Base-by-base conservation (phyloP, 2,888 invertebrate species). In the Eupithecia tripunctaria region DNA sequence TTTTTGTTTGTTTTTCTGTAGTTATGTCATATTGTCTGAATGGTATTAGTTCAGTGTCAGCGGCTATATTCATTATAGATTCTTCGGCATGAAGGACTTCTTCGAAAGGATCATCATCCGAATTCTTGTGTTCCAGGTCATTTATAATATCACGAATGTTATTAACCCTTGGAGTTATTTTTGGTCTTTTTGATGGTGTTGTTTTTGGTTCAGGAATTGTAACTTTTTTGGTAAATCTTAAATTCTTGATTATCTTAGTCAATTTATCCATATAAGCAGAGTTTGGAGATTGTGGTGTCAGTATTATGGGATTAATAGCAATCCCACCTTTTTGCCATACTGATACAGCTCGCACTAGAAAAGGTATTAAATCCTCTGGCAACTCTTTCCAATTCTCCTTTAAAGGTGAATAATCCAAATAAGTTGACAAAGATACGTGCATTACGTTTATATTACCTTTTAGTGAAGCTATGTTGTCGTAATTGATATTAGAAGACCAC, bases 281-380 rank as follows among this genome's bases (percentile, higher is more conserved):
- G 77, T 88, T 80, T 14, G 88, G 85, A 32, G 87, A 84, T 67
- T 80, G 79, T 18, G 90, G 86, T 18, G 85, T 91, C 63, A 94
- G 82, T 76, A 93, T 85, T 21, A 82, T 71, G 38, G 94, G 93
- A 81, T 91, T 86, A 69, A 94, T 86, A 56, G 90, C 88, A 69
- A 94, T 86, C 2, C 94, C 94, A 59, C 93, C 93, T 79, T 88
- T 91, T 64, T 94, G 88, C 94, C 94, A 94, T 79, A 94, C 84
- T 14, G 92, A 86, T 72, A 91, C 75, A 71, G 90, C 86, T 74
- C 91, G 85, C 10, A 87, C 82, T 68, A 94, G 80, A 81, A 94
- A 93, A 59, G 86, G 86, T 69, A 90, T 81, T 12, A 90, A 86
- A 64, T 90, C 82, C 38, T 81, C 64, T 4, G 93, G 89, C 25